Percentiles rank a stretch among this genome's conserved stretches.
phyloP scores from a whole-genome alignment of 2,888 invertebrate genomes.

The Reticulitermes lucifugus region DNA sequence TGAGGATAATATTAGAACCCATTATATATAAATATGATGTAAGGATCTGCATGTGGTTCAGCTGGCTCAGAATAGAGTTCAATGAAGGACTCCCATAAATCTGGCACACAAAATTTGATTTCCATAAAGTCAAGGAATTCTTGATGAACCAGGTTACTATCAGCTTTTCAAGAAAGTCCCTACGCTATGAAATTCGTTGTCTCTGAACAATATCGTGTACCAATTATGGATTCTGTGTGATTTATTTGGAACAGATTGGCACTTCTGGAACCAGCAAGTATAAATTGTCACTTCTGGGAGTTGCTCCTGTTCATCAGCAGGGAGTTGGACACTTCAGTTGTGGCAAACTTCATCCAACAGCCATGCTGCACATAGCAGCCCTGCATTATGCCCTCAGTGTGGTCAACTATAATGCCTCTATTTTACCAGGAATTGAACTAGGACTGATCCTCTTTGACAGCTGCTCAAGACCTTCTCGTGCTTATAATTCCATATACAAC shows the following conservation, averaged over 20 bases:
- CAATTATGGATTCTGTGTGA: no score
- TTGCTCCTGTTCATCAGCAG: slow-evolving; percentile 56
- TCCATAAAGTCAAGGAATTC: no score
- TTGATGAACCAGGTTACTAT: no score
- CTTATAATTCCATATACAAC: slow-evolving; percentile 54
- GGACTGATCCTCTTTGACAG: slow-evolving; percentile 57
- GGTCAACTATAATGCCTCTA: slow-evolving; percentile 59
- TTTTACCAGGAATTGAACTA: slow-evolving; percentile 56
- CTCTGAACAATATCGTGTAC: not conserved
- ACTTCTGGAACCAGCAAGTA: slow-evolving; percentile 45
- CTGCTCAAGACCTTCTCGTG: slow-evolving; percentile 56
- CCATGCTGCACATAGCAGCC: slow-evolving; percentile 61
- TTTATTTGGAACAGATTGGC: slow-evolving; percentile 27
- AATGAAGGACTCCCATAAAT: no score
- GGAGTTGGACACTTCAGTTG: slow-evolving; percentile 59
- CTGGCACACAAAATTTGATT: no score
- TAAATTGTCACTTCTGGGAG: slow-evolving; percentile 56
- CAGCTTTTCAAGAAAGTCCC: no score
- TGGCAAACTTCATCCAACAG: slow-evolving; percentile 59
- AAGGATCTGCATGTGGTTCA: no score
- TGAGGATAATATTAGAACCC: no score
- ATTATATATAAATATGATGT: no score
- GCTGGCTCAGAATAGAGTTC: no score
- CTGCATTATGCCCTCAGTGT: slow-evolving; percentile 62
- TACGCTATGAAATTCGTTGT: not conserved